Base-by-base conservation (phyloP, 2,888 invertebrate genomes). In the Macrophya alboannulata region DNA sequence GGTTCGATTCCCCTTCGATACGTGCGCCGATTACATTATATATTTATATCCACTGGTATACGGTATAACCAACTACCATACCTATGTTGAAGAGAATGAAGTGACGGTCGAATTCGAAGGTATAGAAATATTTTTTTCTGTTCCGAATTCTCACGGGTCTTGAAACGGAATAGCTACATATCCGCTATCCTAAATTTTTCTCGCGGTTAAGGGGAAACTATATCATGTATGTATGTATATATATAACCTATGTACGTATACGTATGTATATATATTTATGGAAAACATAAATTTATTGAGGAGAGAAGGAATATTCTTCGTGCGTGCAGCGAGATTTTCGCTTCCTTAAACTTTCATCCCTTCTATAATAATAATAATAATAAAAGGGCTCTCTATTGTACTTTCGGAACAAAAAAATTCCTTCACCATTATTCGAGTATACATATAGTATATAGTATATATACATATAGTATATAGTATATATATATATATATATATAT, bases 11-110 rank as follows among this genome's bases (percentile, higher is more conserved):
- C 55, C 45, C 8, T 74, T 43, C 74, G 45, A 74, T 74, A 74
- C 74, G 74, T 74, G 74, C 43, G 45, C 21, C 74, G 74, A 74
- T 74, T 74, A 45, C 74, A 74, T 74, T 74, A 74, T 74, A 74
- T 45, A 74, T 74, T 74, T 74, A 74, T 45, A 74, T 74, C 45
- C 45, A 25, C 3, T 21, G 43, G 45, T 74, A 45, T 45, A 43
- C n/a, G 43, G 72, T 72, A 21, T 3, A 45, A 37, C 15, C 31
- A 5, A 25, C 21, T 3, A 17, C 45, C n/a, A 17, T 68, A 74
- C 10, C 40, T 45, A 10, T 74, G 45, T 45, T 9, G 43, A 74
- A 45, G 40, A 43, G 43, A 45, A 74, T 43, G 21, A 74, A 74
- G 43, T 74, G 72, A 74, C 74, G 74, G 45, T 45, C 45, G 74